phyloP scores from a whole-genome alignment of 2,113 vertebrate species.

The Gyps fulvus region DNA sequence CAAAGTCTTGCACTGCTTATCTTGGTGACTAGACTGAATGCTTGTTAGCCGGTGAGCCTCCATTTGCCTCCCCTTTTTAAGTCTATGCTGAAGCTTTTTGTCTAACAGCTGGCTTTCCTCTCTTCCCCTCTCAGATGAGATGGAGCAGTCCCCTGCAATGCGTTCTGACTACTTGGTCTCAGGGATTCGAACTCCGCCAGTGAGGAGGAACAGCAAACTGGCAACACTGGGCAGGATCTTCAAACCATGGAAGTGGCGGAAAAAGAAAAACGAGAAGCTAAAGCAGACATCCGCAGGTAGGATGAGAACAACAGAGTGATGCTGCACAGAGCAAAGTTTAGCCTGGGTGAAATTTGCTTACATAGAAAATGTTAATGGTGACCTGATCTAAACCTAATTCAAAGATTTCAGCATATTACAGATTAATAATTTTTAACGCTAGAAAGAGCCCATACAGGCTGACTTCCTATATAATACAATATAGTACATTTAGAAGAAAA shows the following conservation, averaged over 20 bases:
- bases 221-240: conserved; percentile 95
- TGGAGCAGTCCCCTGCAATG: conserved; percentile 87
- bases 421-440: background rate
- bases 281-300: conserved; percentile 89
- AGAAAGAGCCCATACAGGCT: background rate
- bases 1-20: background rate
- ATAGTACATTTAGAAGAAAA: background rate
- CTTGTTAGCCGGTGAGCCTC: background rate
- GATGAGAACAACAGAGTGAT: background rate
- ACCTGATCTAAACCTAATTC: background rate
- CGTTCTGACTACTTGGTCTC: conserved; percentile 88
- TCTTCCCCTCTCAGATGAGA: conserved; percentile 79
- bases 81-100: background rate
- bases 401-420: background rate
- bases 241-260: conserved; percentile 98
- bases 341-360: background rate
- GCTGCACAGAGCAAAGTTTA: background rate
- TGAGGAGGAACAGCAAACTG: conserved; percentile 92
- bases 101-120: background rate
- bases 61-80: background rate
- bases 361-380: background rate
- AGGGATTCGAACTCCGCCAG: conserved; percentile 90
- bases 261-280: conserved; percentile 96
- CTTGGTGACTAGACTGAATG: background rate
- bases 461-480: background rate